Evolutionary conservation across 2,888 invertebrate genomes (phyloP).

Genomic region (Zele albiditarsus): DNA sequence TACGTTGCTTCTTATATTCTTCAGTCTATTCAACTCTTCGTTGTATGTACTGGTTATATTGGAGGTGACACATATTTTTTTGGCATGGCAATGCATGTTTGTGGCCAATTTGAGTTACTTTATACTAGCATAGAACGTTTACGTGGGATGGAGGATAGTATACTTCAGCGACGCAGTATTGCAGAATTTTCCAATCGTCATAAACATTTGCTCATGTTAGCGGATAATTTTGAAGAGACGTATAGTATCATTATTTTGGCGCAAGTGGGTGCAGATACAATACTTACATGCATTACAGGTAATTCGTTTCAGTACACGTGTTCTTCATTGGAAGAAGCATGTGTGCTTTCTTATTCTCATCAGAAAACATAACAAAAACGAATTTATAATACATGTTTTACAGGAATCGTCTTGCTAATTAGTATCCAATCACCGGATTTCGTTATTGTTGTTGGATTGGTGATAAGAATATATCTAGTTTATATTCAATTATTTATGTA

Average conservation of each 20-base stretch:
- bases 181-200: conserved; percentile 38
- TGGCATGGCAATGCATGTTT: conserved; percentile 45
- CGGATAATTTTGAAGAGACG: conserved; percentile 42
- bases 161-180: background rate
- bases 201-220: conserved; percentile 39
- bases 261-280: conserved; percentile 41
- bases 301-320: background rate
- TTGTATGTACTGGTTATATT: conserved; percentile 26
- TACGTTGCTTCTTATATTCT: conserved; percentile 35
- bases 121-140: background rate
- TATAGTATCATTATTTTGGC: conserved; percentile 47
- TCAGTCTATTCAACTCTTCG: conserved; percentile 31
- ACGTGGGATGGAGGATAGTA: background rate
- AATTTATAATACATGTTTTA: background rate
- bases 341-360: too few species aligned
- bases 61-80: conserved; percentile 41
- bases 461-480: conserved; percentile 32
- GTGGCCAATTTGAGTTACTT: conserved; percentile 44
- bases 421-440: conserved; percentile 30
- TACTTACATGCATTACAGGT: conserved; percentile 45
- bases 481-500: conserved; percentile 44
- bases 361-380: background rate
- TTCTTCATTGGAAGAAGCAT: background rate
- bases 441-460: conserved; percentile 18
- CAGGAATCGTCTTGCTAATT: conserved; percentile 43